Base-by-base conservation (phyloP, 2,888 invertebrate species). In the Rhopalosiphum nymphaeae region DNA sequence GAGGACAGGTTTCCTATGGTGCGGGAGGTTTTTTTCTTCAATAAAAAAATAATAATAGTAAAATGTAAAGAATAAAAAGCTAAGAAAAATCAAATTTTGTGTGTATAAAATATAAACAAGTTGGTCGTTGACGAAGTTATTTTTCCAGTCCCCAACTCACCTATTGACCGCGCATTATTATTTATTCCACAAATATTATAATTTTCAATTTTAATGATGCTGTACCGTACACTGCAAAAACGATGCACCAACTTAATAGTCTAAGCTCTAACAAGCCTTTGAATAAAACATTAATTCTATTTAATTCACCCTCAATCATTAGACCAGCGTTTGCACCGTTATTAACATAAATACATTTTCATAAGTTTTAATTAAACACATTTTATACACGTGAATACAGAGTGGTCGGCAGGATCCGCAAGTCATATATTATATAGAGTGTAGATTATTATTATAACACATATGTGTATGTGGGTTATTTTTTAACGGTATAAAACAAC, bases 321-420 rank as follows among this genome's bases (percentile, higher is more conserved):
- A 94, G 89, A 89, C 93, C 85, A 26, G 78, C 78, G 89, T 88
- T 93, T 53, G 78, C 56, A 56, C 93, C 46, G 94, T 87, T 91
- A 94, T 94, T 94, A 94, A 86, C 94, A 94, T 91, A 94, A 94
- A 94, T 94, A 94, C 91, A 94, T 94, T 94, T 94, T 94, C 90
- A 94, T 94, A 94, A 94, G 91, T 94, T 94, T 94, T 94, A 94
- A 94, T 94, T 94, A 94, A 91, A 94, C 94, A 94, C 86, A 67
- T 90, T 90, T 93, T 93, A 93, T 93, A 93, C 84, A 61, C 92
- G 56, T 29, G 44, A 42, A 29, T 61, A 89, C 89, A 61, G 89
- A 9, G 61, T 29, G 61, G 42, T 61, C 5, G 86, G 36, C 9
- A 36, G 36, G 36, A 78, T 67, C 78, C 36, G 36, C 2, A 36